Evolutionary conservation across 2,113 vertebrate genomes (phyloP), one percentile per base, ranked within the genome.

Genomic region (Asarcornis scutulata): DNA sequence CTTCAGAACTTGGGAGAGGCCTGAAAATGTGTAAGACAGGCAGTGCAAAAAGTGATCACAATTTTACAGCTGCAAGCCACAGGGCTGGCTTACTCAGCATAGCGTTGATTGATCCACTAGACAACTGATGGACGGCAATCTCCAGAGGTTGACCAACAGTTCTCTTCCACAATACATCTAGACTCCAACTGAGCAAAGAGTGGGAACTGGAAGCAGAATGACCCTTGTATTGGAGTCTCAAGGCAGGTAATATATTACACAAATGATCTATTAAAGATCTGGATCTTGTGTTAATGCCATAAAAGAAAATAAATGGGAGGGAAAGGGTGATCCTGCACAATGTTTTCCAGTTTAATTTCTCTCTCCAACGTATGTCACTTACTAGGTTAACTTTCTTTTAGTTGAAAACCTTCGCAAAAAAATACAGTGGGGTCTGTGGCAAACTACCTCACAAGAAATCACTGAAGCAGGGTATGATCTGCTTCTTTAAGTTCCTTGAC

Each of bases 251-350:
- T 93, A 82, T 29, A 32, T 94, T 83, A 81, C 17, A 67, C 26
- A 84, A 52, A 9, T 48, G 72, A 40, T 68, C n/a, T 77, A 40
- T 32, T 83, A 66, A 83, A 91, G 52, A 68, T 69, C 79, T 60
- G 38, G 55, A 74, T 26, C 42, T 91, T 74, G 26, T 68, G 36
- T 72, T 90, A 68, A 23, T 7, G 3, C 11, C 79, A 56, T 75
- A 62, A 91, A 55, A 58, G 58, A 82, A 95, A 93, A 88, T 67
- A 93, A 95, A 92, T 86, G 36, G 56, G 68, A 86, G 7, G 46
- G 71, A 95, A 90, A 48, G 31, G n/a, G 64, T 36, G n/a, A 74
- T 18, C 60, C 17, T 0, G 3, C 31, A 69, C 36, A 81, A 29
- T 8, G 52, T 79, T 96, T 86, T 88, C 31, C 86, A 66, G 53